A percentile compares a stretch with the other conserved stretches of the same genome.
Evolutionary conservation across 2,888 invertebrate genomes (phyloP).

Genomic region (Lycaena phlaeas): DNA sequence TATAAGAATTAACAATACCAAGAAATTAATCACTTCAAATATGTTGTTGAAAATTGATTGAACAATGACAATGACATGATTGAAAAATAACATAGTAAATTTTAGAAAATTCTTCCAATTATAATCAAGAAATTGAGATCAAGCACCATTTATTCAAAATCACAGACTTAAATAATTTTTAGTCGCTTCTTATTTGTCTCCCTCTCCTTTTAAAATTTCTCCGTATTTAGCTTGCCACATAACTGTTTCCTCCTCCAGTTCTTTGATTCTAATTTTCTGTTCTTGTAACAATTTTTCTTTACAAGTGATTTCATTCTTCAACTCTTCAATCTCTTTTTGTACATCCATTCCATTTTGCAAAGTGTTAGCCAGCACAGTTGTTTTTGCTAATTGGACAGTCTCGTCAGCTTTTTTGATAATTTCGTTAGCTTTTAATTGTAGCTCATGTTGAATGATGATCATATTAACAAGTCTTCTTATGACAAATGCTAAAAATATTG

Average conservation of each 20-base stretch:
- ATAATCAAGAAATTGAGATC: slow-evolving; percentile 3
- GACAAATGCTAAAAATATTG: slow-evolving; percentile 80
- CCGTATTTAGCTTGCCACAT: slow-evolving; percentile 43
- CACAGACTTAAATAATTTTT: background rate
- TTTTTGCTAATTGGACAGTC: slow-evolving; percentile 63
- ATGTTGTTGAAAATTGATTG: too few species aligned
- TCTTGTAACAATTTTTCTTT: slow-evolving; percentile 29
- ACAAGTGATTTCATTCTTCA: slow-evolving; percentile 21
- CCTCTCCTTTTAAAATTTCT: slow-evolving; percentile 25
- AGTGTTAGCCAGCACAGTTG: slow-evolving; percentile 33
- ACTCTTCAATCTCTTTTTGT: slow-evolving; percentile 22
- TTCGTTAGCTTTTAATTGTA: slow-evolving; percentile 75
- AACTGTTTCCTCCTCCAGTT: slow-evolving; percentile 35
- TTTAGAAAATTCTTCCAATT: too few species aligned
- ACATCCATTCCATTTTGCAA: slow-evolving; percentile 27
- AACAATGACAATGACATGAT: too few species aligned
- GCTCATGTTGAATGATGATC: slow-evolving; percentile 75
- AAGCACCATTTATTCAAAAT: background rate
- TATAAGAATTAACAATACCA: too few species aligned
- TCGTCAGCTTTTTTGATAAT: slow-evolving; percentile 79
- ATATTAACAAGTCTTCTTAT: slow-evolving; percentile 76
- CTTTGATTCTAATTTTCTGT: slow-evolving; percentile 29
- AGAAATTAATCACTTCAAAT: too few species aligned
- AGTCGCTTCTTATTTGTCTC: slow-evolving; percentile 26
- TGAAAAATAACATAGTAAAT: too few species aligned